These are phyloP conservation scores for Macropis europaea DNA, from an alignment of 2,888 invertebrate genomes.

Conservation along the genomic window DNA sequence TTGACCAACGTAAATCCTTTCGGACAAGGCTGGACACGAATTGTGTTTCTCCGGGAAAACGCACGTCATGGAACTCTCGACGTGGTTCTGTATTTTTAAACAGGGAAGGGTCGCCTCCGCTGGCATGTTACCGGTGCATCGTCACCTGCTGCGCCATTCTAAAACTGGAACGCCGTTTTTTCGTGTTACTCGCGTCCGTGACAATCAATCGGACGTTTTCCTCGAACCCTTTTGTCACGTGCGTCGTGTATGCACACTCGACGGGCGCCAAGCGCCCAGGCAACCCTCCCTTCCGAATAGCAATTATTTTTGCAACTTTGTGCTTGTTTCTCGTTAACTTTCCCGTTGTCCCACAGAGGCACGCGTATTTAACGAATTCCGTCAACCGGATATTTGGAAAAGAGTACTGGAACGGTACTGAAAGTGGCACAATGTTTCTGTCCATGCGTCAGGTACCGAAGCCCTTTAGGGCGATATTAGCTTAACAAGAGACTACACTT, in stretches of 20 bases:
- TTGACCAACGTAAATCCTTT: too few relatives aligned
- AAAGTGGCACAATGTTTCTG: background rate
- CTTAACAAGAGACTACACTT: too few relatives aligned
- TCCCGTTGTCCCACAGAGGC: background rate
- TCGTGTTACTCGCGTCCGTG: background rate
- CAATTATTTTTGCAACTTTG: conserved; percentile 5
- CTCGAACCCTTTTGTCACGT: background rate
- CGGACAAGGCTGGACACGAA: too few relatives aligned
- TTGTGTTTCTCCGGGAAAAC: background rate
- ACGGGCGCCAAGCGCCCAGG: background rate
- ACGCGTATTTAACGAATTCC: background rate
- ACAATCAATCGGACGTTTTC: background rate
- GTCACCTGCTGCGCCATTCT: background rate
- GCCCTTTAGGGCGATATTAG: background rate
- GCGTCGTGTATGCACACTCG: background rate
- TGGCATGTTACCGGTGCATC: background rate
- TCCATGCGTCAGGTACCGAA: background rate
- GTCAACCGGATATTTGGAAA: background rate
- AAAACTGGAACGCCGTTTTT: background rate
- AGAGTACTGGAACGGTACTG: background rate
- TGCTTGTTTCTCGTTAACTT: background rate
- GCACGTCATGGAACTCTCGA: background rate
- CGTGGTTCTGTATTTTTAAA: background rate
- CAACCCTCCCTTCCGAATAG: too few relatives aligned
- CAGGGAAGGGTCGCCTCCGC: background rate